A percentile compares a stretch with the other conserved stretches of the same genome.
phyloP scores from a whole-genome alignment of 2,797 vertebrate genomes.

The Enteromius anoplus region DNA sequence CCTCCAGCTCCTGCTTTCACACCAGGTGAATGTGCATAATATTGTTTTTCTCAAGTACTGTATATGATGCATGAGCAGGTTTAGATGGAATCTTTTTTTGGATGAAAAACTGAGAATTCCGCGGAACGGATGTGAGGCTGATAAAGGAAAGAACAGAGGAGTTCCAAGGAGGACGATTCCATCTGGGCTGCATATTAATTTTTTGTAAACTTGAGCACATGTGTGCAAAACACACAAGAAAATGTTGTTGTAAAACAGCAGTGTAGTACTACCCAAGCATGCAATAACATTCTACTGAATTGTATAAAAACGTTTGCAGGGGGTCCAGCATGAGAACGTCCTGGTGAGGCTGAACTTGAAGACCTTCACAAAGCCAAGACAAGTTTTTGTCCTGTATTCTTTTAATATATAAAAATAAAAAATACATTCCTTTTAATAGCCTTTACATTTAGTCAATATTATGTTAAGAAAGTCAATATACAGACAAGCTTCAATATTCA shows the following conservation, averaged over 20 bases:
- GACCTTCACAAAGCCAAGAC: not conserved
- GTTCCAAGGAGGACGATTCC: not conserved
- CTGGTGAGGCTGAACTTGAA: not conserved
- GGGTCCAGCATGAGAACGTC: not conserved
- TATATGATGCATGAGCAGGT: not conserved
- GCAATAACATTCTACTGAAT: not conserved
- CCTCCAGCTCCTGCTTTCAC: conserved; percentile 51
- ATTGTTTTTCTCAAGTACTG: not conserved
- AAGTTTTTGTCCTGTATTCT: not conserved
- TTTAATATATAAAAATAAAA: not conserved
- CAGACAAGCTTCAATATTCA: not conserved
- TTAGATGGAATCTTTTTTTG: not conserved
- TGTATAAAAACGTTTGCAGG: not conserved
- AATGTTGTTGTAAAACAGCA: conserved; percentile 7
- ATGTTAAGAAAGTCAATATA: not conserved
- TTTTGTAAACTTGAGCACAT: not conserved
- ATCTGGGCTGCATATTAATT: not conserved
- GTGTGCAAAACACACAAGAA: not conserved
- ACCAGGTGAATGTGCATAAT: conserved; percentile 67
- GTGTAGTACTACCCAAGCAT: not conserved
- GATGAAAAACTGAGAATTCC: not conserved
- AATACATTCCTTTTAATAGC: not conserved
- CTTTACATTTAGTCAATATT: not conserved
- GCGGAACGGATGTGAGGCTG: not conserved
- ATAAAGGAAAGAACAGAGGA: not conserved